Evolutionary conservation across 2,113 vertebrate genomes (phyloP).

Genomic region (Bufo gargarizans): DNA sequence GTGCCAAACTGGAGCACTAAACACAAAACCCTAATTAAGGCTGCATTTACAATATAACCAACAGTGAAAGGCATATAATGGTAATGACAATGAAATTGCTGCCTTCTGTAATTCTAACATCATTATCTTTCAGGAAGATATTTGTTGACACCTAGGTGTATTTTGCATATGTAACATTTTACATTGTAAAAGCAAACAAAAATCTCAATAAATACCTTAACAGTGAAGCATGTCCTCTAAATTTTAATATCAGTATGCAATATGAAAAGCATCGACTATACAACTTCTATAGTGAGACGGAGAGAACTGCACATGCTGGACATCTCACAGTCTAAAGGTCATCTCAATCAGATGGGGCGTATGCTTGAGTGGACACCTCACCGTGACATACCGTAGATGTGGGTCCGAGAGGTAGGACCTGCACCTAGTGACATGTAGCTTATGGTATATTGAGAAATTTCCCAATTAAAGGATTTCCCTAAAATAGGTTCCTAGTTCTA

Average conservation of each 20-base stretch:
- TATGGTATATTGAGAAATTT: too few species aligned
- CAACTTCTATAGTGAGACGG: too few species aligned
- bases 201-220: background rate
- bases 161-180: background rate
- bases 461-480: too few species aligned
- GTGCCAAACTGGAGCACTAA: conserved; percentile 14
- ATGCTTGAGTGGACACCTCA: too few species aligned
- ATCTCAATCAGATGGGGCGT: too few species aligned
- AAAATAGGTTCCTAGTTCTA: too few species aligned
- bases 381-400: too few species aligned
- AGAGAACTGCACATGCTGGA: too few species aligned
- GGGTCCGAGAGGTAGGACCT: too few species aligned
- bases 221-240: background rate
- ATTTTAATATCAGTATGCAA: background rate
- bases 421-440: too few species aligned
- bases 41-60: conserved; percentile 16
- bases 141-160: background rate
- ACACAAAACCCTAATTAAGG: conserved; percentile 32
- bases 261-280: too few species aligned
- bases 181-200: background rate
- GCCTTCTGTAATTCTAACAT: conserved; percentile 28
- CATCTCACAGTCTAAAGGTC: too few species aligned
- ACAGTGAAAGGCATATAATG: conserved; percentile 25
- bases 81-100: conserved; percentile 16
- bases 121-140: conserved; percentile 11